These are phyloP conservation scores for Drosophila mayri DNA, from an alignment of 1,140 invertebrate genomes.

Conservation along the genomic window DNA sequence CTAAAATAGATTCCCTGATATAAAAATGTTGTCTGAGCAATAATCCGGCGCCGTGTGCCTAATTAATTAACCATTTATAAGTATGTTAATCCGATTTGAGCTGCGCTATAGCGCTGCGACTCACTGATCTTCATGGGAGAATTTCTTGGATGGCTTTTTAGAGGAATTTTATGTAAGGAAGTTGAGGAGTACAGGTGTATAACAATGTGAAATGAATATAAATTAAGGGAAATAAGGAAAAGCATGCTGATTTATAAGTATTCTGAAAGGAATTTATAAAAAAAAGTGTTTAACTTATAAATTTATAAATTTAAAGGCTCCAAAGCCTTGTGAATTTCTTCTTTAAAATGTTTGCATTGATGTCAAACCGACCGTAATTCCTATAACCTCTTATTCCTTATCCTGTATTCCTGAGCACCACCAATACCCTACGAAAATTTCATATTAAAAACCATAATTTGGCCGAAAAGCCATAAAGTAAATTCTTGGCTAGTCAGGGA, in stretches of 20 bases:
- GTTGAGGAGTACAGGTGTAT: background rate
- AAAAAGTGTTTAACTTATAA: background rate
- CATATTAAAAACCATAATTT: slow-evolving; percentile 3
- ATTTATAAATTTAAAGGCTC: too few species aligned
- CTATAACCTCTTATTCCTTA: too few species aligned
- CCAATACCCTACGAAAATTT: background rate
- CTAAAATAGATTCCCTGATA: slow-evolving; percentile 42
- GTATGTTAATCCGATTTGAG: slow-evolving; percentile 70
- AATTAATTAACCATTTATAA: slow-evolving; percentile 83
- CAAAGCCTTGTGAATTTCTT: too few species aligned
- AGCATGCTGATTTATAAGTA: background rate
- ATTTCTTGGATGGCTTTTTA: background rate
- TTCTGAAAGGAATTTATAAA: background rate
- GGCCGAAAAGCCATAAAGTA: slow-evolving; percentile 2
- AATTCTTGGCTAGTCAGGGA: slow-evolving; percentile 3
- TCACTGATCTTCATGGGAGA: slow-evolving; percentile 46
- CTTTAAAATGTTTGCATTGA: too few species aligned
- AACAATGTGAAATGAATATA: background rate
- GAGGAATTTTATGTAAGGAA: background rate
- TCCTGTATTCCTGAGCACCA: too few species aligned
- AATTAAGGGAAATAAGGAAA: background rate
- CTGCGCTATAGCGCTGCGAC: slow-evolving; percentile 42
- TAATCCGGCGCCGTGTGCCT: slow-evolving; percentile 76
- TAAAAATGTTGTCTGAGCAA: slow-evolving; percentile 46
- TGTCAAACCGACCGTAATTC: too few species aligned